These are phyloP conservation scores for Platichthys stellatus DNA, from an alignment of 2,113 vertebrate species.

Conservation along the genomic window DNA sequence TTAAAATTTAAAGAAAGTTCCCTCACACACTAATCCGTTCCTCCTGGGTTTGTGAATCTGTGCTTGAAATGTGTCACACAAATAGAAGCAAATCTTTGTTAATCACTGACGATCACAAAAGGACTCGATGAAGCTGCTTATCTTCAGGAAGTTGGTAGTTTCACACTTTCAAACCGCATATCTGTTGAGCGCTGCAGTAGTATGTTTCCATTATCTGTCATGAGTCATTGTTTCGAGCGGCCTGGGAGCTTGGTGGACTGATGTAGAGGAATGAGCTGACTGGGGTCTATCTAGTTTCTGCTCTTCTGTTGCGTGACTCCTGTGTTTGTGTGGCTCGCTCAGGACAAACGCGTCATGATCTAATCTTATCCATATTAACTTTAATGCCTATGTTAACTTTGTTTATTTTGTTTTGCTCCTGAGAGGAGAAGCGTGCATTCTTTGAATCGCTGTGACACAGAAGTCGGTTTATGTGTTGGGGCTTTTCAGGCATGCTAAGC, in stretches of 20 bases:
- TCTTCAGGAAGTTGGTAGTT: slow-evolving; percentile 10
- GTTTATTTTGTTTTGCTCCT: slow-evolving; percentile 1
- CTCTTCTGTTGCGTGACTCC: slow-evolving; percentile 27
- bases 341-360: slow-evolving; percentile 6
- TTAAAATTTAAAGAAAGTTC: slow-evolving; percentile 17
- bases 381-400: background rate
- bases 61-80: background rate
- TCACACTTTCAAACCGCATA: too few species aligned
- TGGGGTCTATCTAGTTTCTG: slow-evolving; percentile 16
- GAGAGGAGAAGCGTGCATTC: background rate
- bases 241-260: background rate
- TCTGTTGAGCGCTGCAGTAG: background rate
- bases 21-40: background rate
- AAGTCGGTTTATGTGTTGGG: slow-evolving; percentile 1
- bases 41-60: background rate
- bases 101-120: slow-evolving; percentile 1
- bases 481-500: slow-evolving; percentile 27
- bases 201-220: slow-evolving; percentile 11
- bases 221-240: slow-evolving; percentile 16
- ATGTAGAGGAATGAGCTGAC: slow-evolving; percentile 13
- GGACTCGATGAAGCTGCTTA: background rate
- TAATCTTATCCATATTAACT: slow-evolving; percentile 36
- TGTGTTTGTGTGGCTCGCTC: slow-evolving; percentile 20
- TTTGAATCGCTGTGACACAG: slow-evolving; percentile 23
- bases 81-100: background rate